phyloP scores from a whole-genome alignment of 2,797 vertebrate species.

The Sardinella longiceps region DNA sequence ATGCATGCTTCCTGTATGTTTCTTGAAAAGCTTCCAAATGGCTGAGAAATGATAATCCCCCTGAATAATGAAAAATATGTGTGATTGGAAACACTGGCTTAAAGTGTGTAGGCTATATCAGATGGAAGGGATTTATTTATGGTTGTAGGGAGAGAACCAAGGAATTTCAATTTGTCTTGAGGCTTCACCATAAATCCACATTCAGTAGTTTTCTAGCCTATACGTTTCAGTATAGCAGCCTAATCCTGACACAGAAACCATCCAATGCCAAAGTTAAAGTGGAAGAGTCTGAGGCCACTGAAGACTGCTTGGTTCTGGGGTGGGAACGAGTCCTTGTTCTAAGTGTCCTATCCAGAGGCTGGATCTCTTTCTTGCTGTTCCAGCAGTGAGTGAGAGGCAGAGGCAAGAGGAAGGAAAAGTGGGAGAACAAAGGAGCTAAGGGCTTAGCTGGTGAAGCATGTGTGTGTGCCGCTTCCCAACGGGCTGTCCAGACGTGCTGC shows the following conservation, averaged over 20 bases:
- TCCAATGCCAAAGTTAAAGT: neutral
- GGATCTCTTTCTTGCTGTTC: conserved; percentile 43
- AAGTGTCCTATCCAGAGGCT: conserved; percentile 1
- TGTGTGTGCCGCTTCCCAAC: conserved; percentile 24
- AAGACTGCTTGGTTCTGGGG: conserved; percentile 35
- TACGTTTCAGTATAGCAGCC: neutral
- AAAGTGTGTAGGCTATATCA: too few species aligned
- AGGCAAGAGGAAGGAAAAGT: conserved; percentile 32
- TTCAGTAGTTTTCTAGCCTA: neutral
- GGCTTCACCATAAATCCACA: neutral
- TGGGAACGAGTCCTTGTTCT: conserved; percentile 38
- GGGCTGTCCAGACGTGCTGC: conserved; percentile 35
- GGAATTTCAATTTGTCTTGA: neutral
- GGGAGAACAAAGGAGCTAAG: conserved; percentile 40
- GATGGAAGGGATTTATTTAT: neutral
- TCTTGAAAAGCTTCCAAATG: conserved; percentile 2
- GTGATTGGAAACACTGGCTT: neutral
- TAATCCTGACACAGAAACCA: neutral
- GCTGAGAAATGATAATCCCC: neutral
- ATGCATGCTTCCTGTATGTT: neutral
- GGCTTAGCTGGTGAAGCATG: conserved; percentile 22
- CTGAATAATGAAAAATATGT: neutral
- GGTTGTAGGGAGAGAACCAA: neutral
- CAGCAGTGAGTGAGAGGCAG: conserved; percentile 37
- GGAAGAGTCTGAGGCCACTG: conserved; percentile 11